phyloP scores from a whole-genome alignment of 2,888 invertebrate genomes.

The Eutolmus rufibarbis region DNA sequence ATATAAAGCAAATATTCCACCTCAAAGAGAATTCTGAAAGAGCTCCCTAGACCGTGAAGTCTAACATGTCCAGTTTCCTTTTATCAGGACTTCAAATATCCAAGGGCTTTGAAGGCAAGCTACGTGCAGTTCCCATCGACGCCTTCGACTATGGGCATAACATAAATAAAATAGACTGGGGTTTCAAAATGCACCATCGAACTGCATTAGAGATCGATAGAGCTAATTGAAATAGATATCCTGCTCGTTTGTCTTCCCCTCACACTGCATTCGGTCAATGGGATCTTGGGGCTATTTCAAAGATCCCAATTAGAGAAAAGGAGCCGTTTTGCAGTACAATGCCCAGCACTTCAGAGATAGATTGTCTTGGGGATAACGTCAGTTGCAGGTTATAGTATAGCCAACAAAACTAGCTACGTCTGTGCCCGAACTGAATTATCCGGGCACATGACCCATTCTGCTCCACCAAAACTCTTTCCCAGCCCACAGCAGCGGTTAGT shows the following conservation, averaged over 20 bases:
- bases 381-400: constrained; percentile 3
- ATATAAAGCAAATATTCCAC: not conserved
- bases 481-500: not conserved
- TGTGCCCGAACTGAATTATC: not conserved
- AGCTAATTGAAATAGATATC: constrained; percentile 7
- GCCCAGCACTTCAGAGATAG: not conserved
- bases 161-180: not conserved
- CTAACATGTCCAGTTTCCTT: not conserved
- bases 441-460: not conserved
- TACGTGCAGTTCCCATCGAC: not conserved
- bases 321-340: not conserved
- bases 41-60: not conserved
- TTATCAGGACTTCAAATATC: not conserved
- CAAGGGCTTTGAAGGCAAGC: not conserved
- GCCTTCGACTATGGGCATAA: not conserved
- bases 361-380: not conserved
- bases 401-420: not conserved
- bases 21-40: not conserved
- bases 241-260: not conserved
- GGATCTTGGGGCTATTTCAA: not conserved
- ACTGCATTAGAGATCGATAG: not conserved
- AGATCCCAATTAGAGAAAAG: not conserved
- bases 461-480: not conserved
- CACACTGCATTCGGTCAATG: not conserved
- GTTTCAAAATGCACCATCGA: not conserved